Percentiles rank a stretch among this genome's conserved stretches.
Evolutionary conservation across 2,888 invertebrate species (phyloP).

Genomic region (Orchesella flavescens): DNA sequence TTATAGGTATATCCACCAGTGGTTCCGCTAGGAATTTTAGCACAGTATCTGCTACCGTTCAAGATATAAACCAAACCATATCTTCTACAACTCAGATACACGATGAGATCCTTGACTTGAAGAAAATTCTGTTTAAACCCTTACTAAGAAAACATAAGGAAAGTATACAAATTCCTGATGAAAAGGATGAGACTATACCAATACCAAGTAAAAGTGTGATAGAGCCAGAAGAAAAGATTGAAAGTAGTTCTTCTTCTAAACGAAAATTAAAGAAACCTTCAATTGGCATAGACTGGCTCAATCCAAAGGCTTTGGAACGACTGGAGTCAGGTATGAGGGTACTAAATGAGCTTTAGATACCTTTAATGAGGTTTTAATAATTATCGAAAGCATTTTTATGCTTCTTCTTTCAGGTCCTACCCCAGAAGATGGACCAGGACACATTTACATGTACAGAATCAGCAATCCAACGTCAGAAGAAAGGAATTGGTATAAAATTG

Average conservation of each 20-base stretch:
- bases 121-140: background rate
- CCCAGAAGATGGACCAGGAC: conserved; percentile 35
- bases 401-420: conserved; percentile 10
- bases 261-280: background rate
- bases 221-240: background rate
- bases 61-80: background rate
- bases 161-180: too few species aligned
- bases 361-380: too few species aligned
- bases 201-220: background rate
- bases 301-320: background rate
- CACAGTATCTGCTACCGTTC: background rate
- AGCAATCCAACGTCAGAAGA: conserved; percentile 4
- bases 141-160: background rate
- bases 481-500: conserved; percentile 50
- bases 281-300: conserved; percentile 17
- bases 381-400: background rate
- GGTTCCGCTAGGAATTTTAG: background rate
- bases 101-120: background rate
- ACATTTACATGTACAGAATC: conserved; percentile 49
- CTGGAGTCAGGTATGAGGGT: conserved; percentile 4
- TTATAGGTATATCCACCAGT: background rate
- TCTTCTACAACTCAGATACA: background rate
- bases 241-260: background rate
- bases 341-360: background rate
- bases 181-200: too few species aligned